Evolutionary conservation across 92 coral and sea anemone genomes (phyloP).

Genomic region (Parazoanthus swiftii): DNA sequence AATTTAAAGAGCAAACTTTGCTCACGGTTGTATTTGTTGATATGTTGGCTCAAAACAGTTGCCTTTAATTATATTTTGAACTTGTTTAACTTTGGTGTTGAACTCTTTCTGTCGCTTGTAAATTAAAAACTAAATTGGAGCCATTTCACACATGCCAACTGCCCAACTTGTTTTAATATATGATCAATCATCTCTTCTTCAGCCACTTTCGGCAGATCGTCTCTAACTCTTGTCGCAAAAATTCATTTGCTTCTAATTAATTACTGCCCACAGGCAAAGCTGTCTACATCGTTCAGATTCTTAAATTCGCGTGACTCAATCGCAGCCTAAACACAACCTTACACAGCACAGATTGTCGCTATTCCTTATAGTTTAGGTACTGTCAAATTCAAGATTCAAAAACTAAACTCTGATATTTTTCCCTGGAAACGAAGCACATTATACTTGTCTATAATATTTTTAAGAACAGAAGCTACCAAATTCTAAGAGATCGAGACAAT

Average conservation of each 20-base stretch:
- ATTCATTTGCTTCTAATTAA: neutral
- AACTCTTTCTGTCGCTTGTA: neutral
- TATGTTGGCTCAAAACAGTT: slow-evolving; percentile 15
- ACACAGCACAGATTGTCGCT: neutral
- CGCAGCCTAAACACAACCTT: neutral
- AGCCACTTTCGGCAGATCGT: neutral
- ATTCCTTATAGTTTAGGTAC: neutral
- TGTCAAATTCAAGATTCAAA: neutral
- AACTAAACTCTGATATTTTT: neutral
- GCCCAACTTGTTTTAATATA: neutral
- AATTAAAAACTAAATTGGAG: neutral
- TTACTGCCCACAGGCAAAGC: neutral
- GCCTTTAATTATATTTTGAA: slow-evolving; percentile 4
- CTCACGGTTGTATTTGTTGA: neutral
- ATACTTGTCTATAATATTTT: no score
- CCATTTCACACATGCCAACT: neutral
- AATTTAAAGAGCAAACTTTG: neutral
- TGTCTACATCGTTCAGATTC: neutral
- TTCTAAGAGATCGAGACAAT: neutral
- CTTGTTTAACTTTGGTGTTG: slow-evolving; percentile 17
- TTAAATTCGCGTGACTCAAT: neutral
- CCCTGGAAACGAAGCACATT: neutral
- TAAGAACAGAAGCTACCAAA: neutral
- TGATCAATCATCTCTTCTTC: neutral
- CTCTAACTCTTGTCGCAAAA: neutral